Conservation (phyloP, 2,888 invertebrate species). For the Fragum whitleyi region DNA sequence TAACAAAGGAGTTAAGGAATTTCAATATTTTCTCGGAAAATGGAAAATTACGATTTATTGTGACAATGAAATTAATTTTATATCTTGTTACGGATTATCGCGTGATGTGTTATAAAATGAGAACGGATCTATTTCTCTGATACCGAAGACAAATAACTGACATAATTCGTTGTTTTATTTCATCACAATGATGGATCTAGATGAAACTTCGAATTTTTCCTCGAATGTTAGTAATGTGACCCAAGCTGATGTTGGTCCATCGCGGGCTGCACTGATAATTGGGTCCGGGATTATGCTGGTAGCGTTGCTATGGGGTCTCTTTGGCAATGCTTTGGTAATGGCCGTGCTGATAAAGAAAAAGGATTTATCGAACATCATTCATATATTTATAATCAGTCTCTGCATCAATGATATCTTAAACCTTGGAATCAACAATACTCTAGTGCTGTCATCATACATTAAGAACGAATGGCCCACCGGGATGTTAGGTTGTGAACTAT, state of each 20-base stretch:
- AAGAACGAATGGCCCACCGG: conserved; percentile 80
- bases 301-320: conserved; percentile 77
- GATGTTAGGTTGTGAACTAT: conserved; percentile 79
- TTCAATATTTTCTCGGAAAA: conserved; percentile 3
- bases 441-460: conserved; percentile 82
- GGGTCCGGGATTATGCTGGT: conserved; percentile 80
- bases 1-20: background rate
- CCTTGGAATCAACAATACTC: conserved; percentile 79
- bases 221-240: conserved; percentile 45
- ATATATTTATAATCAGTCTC: conserved; percentile 83
- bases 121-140: background rate
- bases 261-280: conserved; percentile 73
- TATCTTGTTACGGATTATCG: conserved; percentile 1
- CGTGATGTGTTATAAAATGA: background rate
- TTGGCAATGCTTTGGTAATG: conserved; percentile 80
- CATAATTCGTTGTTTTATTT: background rate
- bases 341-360: conserved; percentile 74
- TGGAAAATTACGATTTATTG: background rate
- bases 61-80: conserved; percentile 5
- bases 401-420: conserved; percentile 83
- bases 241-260: conserved; percentile 61
- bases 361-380: conserved; percentile 80
- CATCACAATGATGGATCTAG: background rate
- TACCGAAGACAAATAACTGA: background rate
- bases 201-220: conserved; percentile 22